Base-by-base conservation (phyloP, 1,140 invertebrate genomes). In the Musca vetustissima region DNA sequence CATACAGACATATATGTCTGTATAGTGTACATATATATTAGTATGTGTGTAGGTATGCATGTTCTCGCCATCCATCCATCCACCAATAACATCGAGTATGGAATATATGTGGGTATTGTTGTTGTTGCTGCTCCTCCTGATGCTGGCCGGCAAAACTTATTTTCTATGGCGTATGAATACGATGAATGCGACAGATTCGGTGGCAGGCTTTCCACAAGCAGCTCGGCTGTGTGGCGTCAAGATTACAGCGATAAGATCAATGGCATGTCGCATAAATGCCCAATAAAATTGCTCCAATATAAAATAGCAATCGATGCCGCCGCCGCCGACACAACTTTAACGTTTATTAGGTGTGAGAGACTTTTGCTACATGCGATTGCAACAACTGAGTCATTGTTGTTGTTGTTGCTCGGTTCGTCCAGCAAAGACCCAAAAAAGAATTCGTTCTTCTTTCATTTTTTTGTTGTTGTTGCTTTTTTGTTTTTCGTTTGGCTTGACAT, bases 181-280 rank as follows among this genome's bases (percentile, higher is more conserved):
- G 64, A 48, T 65, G 64, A 48, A 65, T 50, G 64, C 64, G 36
- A 50, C 36, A 50, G 48, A 65, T 50, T 59, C 55, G 28, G 55
- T 59, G 55, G 55, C 55, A 59, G 55, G 11, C 65, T 52, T 53
- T 21, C 49, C 66, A 21, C 32, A 68, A 69, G 43, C 69, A 67
- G 43, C 64, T 50, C 28, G 52, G 69, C 47, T 67, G 59, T 69
- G 59, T 72, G 71, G 71, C 71, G 71, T 72, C 71, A 72, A 72
- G 71, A 72, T 72, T 69, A 70, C 67, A 61, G 65, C 65, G 69
- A 72, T 70, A 72, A 72, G 71, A 72, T 72, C 71, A 70, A 72
- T 70, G 66, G 71, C 48, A 50, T 70, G 69, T 72, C 71, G 69
- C 59, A 71, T 71, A 68, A 71, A 67, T 71, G 70, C 70, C 57